Base-by-base conservation (phyloP, 2,113 vertebrate species). In the Xiphophorus maculatus region DNA sequence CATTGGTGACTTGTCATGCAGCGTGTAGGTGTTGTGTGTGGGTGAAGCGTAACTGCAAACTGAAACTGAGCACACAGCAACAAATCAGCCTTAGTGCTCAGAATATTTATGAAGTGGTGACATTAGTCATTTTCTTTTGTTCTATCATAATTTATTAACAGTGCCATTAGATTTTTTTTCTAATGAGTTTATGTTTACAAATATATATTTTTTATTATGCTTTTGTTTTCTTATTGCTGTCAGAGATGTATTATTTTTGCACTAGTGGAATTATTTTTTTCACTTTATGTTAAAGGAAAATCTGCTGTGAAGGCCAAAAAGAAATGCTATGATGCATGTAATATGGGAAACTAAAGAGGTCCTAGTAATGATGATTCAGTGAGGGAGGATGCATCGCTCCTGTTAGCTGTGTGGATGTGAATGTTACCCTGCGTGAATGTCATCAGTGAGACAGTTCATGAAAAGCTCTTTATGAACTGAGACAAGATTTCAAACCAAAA, bases 211-310 rank as follows among this genome's bases (percentile, higher is more conserved):
- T 77, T 78, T 37, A 77, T 83, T 51, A 54, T 75, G 17, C 74
- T n/a, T 76, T 76, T 84, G 22, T 82, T 70, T 83, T 73, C 13
- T 84, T 88, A 79, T 83, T 89, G 48, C 84, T 90, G 83, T 90
- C 73, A 87, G 89, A 90, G 86, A 90, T 79, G 82, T 19, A 19
- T 85, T 89, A 72, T 81, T 92, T 37, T 92, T 91, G 90, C 90
- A 91, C 85, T 88, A 80, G 81, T 90, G 88, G 86, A 73, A 82
- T 81, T 9, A 1, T 35, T 74, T 84, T 89, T 75, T 91, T 91
- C 88, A 84, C 86, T 66, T 86, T 73, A 79, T 90, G 82, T 85
- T 17, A 81, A 25, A 54, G 9, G 64, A 63, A 71, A 70, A 60
- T 79, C 61, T 77, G 72, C 66, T 78, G 25, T 14, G 32, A 73